Evolutionary conservation across 2,888 invertebrate species (phyloP).

Genomic region (Drosophila greeni): DNA sequence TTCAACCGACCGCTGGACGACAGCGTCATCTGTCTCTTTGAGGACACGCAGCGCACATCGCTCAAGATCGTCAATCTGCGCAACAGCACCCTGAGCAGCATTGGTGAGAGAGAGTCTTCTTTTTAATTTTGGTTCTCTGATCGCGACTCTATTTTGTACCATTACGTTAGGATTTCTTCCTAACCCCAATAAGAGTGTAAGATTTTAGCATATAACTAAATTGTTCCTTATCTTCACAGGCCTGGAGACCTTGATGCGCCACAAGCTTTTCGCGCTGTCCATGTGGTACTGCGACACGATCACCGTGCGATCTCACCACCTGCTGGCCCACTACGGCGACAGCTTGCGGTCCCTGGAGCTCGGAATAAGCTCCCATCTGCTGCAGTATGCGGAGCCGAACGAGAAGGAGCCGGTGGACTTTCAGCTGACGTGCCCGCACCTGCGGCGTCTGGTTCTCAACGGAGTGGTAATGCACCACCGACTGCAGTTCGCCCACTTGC

Average conservation of each 20-base stretch:
- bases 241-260: slow-evolving; percentile 84
- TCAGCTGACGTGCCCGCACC: slow-evolving; percentile 78
- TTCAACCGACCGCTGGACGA: slow-evolving; percentile 82
- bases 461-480: slow-evolving; percentile 78
- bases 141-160: too few relatives aligned
- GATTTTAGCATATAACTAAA: not conserved
- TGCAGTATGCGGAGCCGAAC: slow-evolving; percentile 80
- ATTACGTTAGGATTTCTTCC: too few relatives aligned
- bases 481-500: slow-evolving; percentile 74
- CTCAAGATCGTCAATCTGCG: slow-evolving; percentile 85
- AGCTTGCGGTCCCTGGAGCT: slow-evolving; percentile 86
- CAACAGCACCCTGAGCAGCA: slow-evolving; percentile 86
- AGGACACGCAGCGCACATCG: slow-evolving; percentile 83
- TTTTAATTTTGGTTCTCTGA: too few relatives aligned
- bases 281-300: slow-evolving; percentile 86
- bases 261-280: slow-evolving; percentile 86
- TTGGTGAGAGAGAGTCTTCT: slow-evolving; percentile 78
- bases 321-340: slow-evolving; percentile 84
- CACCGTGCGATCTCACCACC: slow-evolving; percentile 82
- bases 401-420: slow-evolving; percentile 83
- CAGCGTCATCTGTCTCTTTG: slow-evolving; percentile 85
- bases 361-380: slow-evolving; percentile 84
- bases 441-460: slow-evolving; percentile 77
- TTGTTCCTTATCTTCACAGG: slow-evolving; percentile 49
- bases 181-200: too few relatives aligned